Evolutionary conservation across 2,113 vertebrate species (phyloP), one percentile per base, ranked within the genome.

Genomic region (Pao palembangensis): DNA sequence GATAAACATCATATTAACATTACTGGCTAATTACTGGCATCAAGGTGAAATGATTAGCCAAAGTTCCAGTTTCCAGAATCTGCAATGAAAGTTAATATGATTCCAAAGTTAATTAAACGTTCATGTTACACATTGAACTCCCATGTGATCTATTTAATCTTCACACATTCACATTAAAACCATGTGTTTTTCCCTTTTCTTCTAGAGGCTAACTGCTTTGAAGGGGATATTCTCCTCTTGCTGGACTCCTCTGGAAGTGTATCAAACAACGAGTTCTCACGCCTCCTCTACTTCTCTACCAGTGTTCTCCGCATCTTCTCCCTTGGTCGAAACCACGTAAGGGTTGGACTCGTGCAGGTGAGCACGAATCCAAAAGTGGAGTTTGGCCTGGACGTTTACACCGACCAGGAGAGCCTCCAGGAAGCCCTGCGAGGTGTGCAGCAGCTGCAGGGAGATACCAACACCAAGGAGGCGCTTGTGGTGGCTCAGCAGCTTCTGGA

Each of bases 231-330:
- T 41, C 84, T 96, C 64, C 78, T 98, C 49, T 78, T 98, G 62
- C 67, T 96, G 85, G 95, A 98, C 87, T 96, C 94, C 68, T 98
- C 94, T 0, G 94, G 94, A 75, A 96, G 95, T 0, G 83, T 96
- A 46, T 88, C 93, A 23, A 92, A 88, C 72, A 92, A 94, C 4
- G 95, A 98, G 69, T 96, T 94, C 75, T 87, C 85, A 28, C 82
- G 31, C n/a, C 82, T 96, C 63, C 88, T 91, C 60, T 83, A 76
- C 41, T 96, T 98, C 69, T 67, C 92, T 43, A 82, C 91, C 1
- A 84, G 90, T 28, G 88, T 98, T 21, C 67, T 93, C 1, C 82
- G 28, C 0, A 90, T 91, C 0, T 93, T 96, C 78, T 83, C 89
- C 18, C 58, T 95, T 0, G 92, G 93, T 17, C 85, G 80, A 0